Conservation (phyloP, 1,140 invertebrate species). For the Lordiphosa collinella region DNA sequence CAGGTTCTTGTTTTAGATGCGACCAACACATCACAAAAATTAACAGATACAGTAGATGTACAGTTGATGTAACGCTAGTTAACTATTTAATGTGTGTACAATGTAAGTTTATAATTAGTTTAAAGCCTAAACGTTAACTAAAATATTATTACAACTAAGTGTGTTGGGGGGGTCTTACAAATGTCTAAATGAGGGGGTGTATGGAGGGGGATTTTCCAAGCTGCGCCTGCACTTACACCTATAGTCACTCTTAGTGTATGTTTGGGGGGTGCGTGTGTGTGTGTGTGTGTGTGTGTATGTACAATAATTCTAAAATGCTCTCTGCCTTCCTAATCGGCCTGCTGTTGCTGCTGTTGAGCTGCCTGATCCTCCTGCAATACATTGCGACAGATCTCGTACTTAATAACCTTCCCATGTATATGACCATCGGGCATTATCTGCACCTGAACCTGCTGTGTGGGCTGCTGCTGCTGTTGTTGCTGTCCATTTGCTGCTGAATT, state of each 20-base stretch:
- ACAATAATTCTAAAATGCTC: constrained; percentile 11
- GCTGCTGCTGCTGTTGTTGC: constrained; percentile 50
- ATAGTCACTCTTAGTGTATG: constrained; percentile 13
- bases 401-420: constrained; percentile 55
- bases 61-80: constrained; percentile 43
- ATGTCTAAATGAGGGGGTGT: constrained; percentile 6
- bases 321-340: constrained; percentile 29
- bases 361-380: constrained; percentile 58
- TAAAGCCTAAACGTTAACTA: constrained; percentile 60
- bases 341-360: constrained; percentile 20
- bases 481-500: constrained; percentile 38
- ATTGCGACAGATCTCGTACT: constrained; percentile 62
- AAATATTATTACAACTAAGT: constrained; percentile 61
- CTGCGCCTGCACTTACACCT: constrained; percentile 1
- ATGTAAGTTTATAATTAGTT: constrained; percentile 44
- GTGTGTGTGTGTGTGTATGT: constrained; percentile 6
- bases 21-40: constrained; percentile 72
- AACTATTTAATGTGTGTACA: constrained; percentile 61
- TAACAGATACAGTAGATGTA: constrained; percentile 57
- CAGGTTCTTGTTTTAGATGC: constrained; percentile 77
- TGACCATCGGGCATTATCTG: constrained; percentile 59
- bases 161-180: constrained; percentile 16
- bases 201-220: constrained; percentile 3
- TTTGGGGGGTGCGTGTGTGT: constrained; percentile 21
- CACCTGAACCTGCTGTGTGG: constrained; percentile 49